Evolutionary conservation across 2,888 invertebrate species (phyloP), one percentile per base, ranked within the genome.

Genomic region (Orthonychiurus folsomi): DNA sequence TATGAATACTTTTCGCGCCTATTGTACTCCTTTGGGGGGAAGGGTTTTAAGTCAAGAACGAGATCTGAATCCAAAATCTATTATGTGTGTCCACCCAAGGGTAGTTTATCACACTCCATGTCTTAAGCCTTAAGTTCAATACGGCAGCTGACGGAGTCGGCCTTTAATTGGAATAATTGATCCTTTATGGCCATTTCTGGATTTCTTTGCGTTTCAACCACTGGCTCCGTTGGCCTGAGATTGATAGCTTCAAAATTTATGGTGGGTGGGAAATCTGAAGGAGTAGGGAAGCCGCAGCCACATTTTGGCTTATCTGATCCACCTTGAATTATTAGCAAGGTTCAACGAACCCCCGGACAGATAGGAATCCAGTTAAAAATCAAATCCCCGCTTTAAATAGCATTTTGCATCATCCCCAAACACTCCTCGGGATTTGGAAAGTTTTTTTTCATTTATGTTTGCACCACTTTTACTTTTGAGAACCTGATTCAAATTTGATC

Each of bases 1-100:
- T 65, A 63, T 63, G 63, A 65, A 63, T 63, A 67, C 67, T 62
- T 62, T 66, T 64, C 66, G 60, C 64, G 64, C 66, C 64, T 64
- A 52, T 59, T 56, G 48, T 48, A 15, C 52, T 20, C 52, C 52
- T n/a, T n/a, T n/a, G n/a, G 20, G 20, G 24, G n/a, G 3, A 5
- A 9, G 59, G 20, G 50, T 37, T 59, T 50, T 48, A 50, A 59
- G 37, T 50, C 37, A 37, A 37, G 52, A 52, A 23, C 52, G 59
- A 25, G 50, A 59, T 59, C 47, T 59, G 59, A 59, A 59, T 50
- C 37, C 26, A 20, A 37, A 59, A 59, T 59, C 59, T 56, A 56
- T 56, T 56, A 56, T 27, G 56, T 28, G 56, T 28, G 56, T 56
- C 18, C 15, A 56, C 27, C 28, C 27, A 56, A 27, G 26, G 56